Percentiles rank a stretch among this genome's conserved stretches.
These are phyloP conservation scores for Pasiphila rectangulata DNA, from an alignment of 2,888 invertebrate species.

Conservation along the genomic window DNA sequence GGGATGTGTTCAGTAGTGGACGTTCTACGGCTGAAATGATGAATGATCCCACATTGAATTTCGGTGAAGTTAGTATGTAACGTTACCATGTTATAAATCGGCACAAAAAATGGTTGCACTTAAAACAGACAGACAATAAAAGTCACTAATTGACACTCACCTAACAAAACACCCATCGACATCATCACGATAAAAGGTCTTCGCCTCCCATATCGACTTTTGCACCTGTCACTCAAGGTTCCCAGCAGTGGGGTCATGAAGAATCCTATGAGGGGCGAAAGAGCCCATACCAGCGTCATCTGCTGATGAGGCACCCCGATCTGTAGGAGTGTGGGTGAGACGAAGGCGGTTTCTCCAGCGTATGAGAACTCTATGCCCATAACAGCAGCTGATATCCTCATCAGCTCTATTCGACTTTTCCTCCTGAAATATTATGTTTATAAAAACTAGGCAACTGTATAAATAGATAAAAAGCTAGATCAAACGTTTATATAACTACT, in stretches of 20 bases:
- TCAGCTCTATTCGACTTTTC: conserved; percentile 89
- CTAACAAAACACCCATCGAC: conserved; percentile 93
- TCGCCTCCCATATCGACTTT: conserved; percentile 88
- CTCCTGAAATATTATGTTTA: conserved; percentile 73
- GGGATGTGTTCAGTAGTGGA: too few relatives aligned
- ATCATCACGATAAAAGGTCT: conserved; percentile 95
- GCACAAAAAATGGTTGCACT: neutral
- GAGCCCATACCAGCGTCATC: conserved; percentile 97
- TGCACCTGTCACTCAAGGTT: conserved; percentile 94
- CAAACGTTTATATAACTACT: too few relatives aligned
- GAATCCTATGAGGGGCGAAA: conserved; percentile 96
- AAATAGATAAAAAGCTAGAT: neutral
- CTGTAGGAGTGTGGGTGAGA: conserved; percentile 95
- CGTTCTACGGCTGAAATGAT: too few relatives aligned
- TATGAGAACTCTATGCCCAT: conserved; percentile 99
- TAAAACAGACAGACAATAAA: conserved; percentile 2
- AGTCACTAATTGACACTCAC: conserved; percentile 69
- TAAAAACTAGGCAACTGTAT: neutral
- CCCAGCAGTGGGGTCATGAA: conserved; percentile 96
- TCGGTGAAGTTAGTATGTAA: too few relatives aligned
- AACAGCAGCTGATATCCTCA: conserved; percentile 94
- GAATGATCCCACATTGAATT: too few relatives aligned
- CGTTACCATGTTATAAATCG: neutral
- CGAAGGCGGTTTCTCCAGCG: conserved; percentile 98
- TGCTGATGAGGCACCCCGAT: conserved; percentile 95